Conservation (phyloP, 2,888 invertebrate genomes). For the Adineta ricciae region DNA sequence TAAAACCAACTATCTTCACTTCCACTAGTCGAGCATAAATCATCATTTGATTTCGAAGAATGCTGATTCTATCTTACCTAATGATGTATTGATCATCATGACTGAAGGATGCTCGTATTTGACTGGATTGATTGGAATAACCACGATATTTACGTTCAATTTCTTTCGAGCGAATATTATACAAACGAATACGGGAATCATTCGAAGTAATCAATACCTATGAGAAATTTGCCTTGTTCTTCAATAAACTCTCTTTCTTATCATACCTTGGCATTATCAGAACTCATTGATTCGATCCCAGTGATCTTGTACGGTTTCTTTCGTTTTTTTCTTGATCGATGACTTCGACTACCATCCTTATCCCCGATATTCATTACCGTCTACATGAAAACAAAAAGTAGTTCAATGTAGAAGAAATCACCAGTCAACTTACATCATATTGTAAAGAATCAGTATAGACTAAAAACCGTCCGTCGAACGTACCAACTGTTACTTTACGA, state of each 20-base stretch:
- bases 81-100: slow-evolving; percentile 94
- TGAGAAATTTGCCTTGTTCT: neutral
- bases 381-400: neutral
- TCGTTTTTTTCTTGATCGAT: slow-evolving; percentile 19
- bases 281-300: slow-evolving; percentile 83
- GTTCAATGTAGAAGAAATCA: neutral
- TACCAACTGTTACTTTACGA: slow-evolving; percentile 92
- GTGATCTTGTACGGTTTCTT: slow-evolving; percentile 60
- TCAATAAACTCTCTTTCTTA: too few relatives aligned
- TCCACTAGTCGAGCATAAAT: slow-evolving; percentile 60
- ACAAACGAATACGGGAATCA: slow-evolving; percentile 86
- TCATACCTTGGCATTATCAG: slow-evolving; percentile 71
- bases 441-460: slow-evolving; percentile 70
- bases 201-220: slow-evolving; percentile 85
- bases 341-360: neutral
- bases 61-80: neutral
- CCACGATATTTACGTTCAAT: slow-evolving; percentile 89
- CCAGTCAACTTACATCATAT: slow-evolving; percentile 50
- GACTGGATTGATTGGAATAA: slow-evolving; percentile 83
- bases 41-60: neutral
- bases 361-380: slow-evolving; percentile 19
- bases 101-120: slow-evolving; percentile 82
- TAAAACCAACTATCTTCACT: slow-evolving; percentile 95
- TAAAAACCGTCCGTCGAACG: slow-evolving; percentile 93
- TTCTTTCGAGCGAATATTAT: slow-evolving; percentile 84